phyloP scores from a whole-genome alignment of 2,113 vertebrate species.

The Verasper variegatus region DNA sequence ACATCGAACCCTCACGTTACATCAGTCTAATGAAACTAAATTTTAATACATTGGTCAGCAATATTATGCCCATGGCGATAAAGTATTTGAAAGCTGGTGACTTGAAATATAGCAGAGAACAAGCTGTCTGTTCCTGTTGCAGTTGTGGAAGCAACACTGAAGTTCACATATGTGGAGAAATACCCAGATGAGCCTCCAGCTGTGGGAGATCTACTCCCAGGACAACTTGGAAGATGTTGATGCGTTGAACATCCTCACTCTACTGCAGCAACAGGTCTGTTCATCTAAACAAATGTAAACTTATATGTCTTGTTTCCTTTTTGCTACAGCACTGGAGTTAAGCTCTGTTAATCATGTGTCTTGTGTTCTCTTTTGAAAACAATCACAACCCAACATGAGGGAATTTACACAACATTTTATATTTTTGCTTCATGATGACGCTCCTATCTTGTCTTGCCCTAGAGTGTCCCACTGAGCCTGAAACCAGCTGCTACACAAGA shows the following conservation, averaged over 20 bases:
- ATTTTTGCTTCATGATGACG: too few relatives aligned
- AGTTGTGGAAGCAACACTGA: constrained; percentile 92
- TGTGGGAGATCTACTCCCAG: constrained; percentile 92
- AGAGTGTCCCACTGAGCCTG: too few relatives aligned
- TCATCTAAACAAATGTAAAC: background rate
- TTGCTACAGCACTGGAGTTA: too few relatives aligned
- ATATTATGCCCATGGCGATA: background rate
- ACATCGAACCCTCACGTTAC: too few relatives aligned
- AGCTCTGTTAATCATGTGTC: too few relatives aligned
- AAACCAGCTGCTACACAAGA: too few relatives aligned
- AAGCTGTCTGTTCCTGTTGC: constrained; percentile 43
- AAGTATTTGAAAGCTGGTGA: background rate
- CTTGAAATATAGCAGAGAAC: background rate
- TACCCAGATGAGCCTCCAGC: constrained; percentile 95
- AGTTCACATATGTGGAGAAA: constrained; percentile 95
- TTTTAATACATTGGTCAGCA: background rate
- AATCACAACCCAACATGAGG: too few relatives aligned
- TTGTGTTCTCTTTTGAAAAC: too few relatives aligned
- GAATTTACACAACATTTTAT: too few relatives aligned
- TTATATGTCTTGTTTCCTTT: too few relatives aligned
- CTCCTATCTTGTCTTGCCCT: too few relatives aligned
- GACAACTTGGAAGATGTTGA: constrained; percentile 94
- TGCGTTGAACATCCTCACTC: constrained; percentile 83
- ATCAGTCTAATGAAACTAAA: too few relatives aligned
- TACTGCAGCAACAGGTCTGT: constrained; percentile 92